Evolutionary conservation across 2,888 invertebrate genomes (phyloP).

Genomic region (Drosophila anomalipes): DNA sequence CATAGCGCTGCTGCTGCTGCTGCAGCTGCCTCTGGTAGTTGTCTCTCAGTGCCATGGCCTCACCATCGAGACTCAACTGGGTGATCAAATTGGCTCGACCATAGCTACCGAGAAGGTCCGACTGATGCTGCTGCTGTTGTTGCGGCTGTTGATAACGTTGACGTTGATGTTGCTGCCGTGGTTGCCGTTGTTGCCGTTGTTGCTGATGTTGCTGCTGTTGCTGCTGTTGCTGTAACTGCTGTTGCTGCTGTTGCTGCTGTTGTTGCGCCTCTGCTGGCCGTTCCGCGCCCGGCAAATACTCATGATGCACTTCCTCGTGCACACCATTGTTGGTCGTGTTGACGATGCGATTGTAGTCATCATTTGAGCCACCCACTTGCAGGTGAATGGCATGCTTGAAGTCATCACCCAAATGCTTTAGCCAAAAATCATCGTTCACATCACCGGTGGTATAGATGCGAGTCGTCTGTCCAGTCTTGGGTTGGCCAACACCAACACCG

Average conservation of each 20-base stretch:
- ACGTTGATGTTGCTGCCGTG: neutral
- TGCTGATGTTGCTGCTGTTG: neutral
- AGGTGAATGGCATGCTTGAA: constrained; percentile 82
- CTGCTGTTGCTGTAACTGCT: neutral
- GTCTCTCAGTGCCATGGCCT: constrained; percentile 43
- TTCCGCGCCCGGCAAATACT: constrained; percentile 65
- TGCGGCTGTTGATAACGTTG: neutral
- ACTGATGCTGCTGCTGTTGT: neutral
- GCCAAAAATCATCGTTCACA: constrained; percentile 81
- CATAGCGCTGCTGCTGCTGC: constrained; percentile 20
- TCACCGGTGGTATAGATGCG: constrained; percentile 75
- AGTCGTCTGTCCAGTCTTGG: constrained; percentile 73
- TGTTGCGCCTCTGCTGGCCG: constrained; percentile 39
- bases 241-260: constrained; percentile 13
- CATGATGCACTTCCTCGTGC: constrained; percentile 69
- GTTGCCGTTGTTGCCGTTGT: neutral
- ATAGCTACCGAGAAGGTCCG: constrained; percentile 10
- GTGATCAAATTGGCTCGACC: constrained; percentile 16
- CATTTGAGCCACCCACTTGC: constrained; percentile 69
- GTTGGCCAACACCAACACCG: constrained; percentile 30
- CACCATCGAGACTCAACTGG: constrained; percentile 40
- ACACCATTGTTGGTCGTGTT: constrained; percentile 65
- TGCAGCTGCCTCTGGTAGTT: constrained; percentile 42
- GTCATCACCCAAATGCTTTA: constrained; percentile 81
- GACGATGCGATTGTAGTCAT: constrained; percentile 66